Conservation (phyloP, 1,140 invertebrate species). For the Rhysida immarginata region DNA sequence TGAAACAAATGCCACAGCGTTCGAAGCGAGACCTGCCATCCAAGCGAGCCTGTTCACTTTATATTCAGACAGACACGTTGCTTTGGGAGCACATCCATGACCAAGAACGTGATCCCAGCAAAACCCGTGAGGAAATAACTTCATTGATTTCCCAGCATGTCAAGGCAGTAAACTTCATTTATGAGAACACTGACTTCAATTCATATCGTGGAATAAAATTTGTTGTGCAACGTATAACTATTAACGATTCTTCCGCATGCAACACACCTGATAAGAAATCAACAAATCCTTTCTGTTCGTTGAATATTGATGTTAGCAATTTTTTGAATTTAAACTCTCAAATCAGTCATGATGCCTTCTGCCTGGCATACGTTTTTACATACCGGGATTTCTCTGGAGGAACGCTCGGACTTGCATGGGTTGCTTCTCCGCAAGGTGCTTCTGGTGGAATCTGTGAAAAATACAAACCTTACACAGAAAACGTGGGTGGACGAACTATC, state of each 20-base stretch:
- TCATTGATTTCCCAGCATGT: slow-evolving; percentile 95
- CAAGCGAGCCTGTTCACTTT: slow-evolving; percentile 78
- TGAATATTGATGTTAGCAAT: slow-evolving; percentile 98
- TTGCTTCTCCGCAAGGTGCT: slow-evolving; percentile 85
- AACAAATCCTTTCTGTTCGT: slow-evolving; percentile 84
- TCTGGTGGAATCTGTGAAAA: slow-evolving; percentile 98
- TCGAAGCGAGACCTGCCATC: too few species aligned
- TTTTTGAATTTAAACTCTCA: slow-evolving; percentile 96
- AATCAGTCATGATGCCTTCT: slow-evolving; percentile 93
- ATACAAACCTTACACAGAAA: slow-evolving; percentile 93
- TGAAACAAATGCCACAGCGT: too few species aligned
- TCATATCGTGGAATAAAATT: slow-evolving; percentile 92
- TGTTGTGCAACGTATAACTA: slow-evolving; percentile 91
- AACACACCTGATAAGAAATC: slow-evolving; percentile 45
- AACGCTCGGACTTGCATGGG: slow-evolving; percentile 94
- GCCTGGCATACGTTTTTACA: slow-evolving; percentile 96
- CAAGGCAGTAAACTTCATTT: slow-evolving; percentile 96
- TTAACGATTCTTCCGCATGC: slow-evolving; percentile 77
- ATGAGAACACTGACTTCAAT: slow-evolving; percentile 85
- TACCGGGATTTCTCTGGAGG: slow-evolving; percentile 93
- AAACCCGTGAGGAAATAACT: slow-evolving; percentile 90
- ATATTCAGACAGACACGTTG: slow-evolving; percentile 93
- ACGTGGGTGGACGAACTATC: slow-evolving; percentile 78
- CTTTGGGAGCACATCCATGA: slow-evolving; percentile 81
- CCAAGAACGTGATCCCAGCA: slow-evolving; percentile 42